Percentiles rank a stretch among this genome's conserved stretches.
These are phyloP conservation scores for Mus minutoides DNA, from an alignment of 2,797 vertebrate species.

Conservation along the genomic window DNA sequence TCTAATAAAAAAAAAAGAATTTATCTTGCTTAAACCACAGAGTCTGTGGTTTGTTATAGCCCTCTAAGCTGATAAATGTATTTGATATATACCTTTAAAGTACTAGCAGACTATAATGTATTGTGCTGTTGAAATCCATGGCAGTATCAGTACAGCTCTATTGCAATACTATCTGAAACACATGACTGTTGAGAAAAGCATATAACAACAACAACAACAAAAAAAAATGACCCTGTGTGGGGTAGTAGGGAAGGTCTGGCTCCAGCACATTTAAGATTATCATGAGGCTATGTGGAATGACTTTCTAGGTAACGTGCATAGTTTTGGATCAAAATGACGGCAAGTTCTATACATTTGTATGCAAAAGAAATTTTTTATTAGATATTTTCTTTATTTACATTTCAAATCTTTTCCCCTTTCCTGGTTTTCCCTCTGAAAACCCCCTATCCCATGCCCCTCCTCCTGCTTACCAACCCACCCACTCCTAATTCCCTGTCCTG, in stretches of 20 bases:
- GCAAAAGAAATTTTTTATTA: neutral
- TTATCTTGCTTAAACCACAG: neutral
- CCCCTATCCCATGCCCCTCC: too few species aligned
- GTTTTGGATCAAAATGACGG: slow-evolving; percentile 9
- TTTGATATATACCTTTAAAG: slow-evolving; percentile 3
- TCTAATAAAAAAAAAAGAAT: neutral
- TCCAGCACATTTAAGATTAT: neutral
- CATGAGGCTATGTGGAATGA: neutral
- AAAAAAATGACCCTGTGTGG: neutral
- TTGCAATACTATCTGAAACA: neutral
- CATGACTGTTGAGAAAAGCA: neutral
- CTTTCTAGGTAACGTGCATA: neutral
- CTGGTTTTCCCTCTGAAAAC: too few species aligned
- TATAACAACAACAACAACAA: neutral
- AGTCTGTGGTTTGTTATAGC: slow-evolving; percentile 20
- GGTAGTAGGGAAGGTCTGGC: neutral
- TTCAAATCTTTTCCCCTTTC: too few species aligned
- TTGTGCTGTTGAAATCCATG: neutral
- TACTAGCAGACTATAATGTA: slow-evolving; percentile 51
- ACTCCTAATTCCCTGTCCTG: too few species aligned
- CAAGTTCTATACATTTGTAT: neutral
- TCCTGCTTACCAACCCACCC: too few species aligned
- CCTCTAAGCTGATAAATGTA: neutral
- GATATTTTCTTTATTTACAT: too few species aligned
- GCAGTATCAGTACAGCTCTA: neutral